Evolutionary conservation across 2,888 invertebrate species (phyloP).

Genomic region (Yponomeuta evonymella): DNA sequence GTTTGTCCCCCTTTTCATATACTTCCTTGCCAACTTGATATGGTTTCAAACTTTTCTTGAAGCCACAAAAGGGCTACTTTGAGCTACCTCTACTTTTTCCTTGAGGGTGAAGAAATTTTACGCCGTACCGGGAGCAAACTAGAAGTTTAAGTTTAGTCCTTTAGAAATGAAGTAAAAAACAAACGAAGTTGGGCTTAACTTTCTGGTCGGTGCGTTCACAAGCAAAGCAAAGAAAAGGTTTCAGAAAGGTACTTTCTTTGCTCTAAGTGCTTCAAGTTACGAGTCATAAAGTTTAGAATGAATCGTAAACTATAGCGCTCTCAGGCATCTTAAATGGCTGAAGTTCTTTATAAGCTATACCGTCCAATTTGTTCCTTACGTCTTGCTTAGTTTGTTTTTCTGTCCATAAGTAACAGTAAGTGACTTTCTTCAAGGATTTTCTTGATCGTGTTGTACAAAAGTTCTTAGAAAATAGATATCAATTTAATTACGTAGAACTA

Average conservation of each 20-base stretch:
- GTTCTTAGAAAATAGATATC: no score
- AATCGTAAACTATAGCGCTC: background rate
- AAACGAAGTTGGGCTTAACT: background rate
- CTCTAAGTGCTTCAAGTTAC: background rate
- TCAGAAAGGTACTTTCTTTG: background rate
- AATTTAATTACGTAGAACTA: no score
- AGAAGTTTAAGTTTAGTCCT: background rate
- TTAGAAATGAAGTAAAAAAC: background rate
- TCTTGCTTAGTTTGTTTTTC: no score
- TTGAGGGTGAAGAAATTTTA: background rate
- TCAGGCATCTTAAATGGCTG: background rate
- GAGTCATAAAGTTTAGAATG: background rate
- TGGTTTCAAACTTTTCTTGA: background rate
- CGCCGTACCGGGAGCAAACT: background rate
- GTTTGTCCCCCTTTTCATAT: background rate
- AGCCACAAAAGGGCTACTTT: background rate
- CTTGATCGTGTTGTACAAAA: no score
- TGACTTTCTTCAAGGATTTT: no score
- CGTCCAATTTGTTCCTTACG: no score
- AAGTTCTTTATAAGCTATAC: background rate
- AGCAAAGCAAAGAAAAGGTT: background rate
- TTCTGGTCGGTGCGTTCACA: background rate
- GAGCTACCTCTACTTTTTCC: background rate
- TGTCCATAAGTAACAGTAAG: no score
- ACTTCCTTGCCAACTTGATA: background rate